Percentiles rank a stretch among this genome's conserved stretches.
Conservation (phyloP, 2,888 invertebrate genomes). For the Anticlea derivata region DNA sequence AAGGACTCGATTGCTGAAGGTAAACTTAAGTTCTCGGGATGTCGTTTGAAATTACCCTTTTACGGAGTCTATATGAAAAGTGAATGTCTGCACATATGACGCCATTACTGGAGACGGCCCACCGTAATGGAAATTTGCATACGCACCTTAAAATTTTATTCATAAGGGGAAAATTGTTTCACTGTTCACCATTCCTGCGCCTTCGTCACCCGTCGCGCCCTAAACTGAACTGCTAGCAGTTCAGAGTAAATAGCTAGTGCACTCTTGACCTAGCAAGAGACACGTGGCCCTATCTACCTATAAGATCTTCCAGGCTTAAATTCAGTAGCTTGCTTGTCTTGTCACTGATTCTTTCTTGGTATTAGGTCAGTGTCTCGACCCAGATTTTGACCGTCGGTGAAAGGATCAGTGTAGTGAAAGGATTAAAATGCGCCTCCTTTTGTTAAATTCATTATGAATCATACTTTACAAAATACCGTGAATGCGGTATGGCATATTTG, state of each 20-base stretch:
- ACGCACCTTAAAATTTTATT: slow-evolving; percentile 81
- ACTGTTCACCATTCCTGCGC: slow-evolving; percentile 43
- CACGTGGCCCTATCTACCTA: no score
- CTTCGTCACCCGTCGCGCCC: slow-evolving; percentile 18
- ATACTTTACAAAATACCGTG: no score
- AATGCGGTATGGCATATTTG: no score
- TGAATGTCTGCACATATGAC: slow-evolving; percentile 71
- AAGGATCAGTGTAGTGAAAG: no score
- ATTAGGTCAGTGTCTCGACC: no score
- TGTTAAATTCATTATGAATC: no score
- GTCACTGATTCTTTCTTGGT: no score
- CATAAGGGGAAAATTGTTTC: slow-evolving; percentile 82
- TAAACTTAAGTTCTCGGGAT: slow-evolving; percentile 42
- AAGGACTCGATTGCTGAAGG: slow-evolving; percentile 38
- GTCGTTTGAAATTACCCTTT: slow-evolving; percentile 60
- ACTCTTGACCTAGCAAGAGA: not conserved
- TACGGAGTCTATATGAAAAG: slow-evolving; percentile 67
- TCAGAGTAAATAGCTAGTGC: slow-evolving; percentile 1
- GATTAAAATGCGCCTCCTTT: no score
- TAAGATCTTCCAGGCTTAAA: no score
- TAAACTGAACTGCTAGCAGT: slow-evolving; percentile 9
- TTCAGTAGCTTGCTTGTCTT: no score
- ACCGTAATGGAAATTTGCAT: slow-evolving; percentile 80
- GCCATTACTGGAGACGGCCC: slow-evolving; percentile 70
- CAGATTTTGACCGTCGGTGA: no score